Evolutionary conservation across 1,140 invertebrate species (phyloP).

Genomic region (Meloidogyne hapla): DNA sequence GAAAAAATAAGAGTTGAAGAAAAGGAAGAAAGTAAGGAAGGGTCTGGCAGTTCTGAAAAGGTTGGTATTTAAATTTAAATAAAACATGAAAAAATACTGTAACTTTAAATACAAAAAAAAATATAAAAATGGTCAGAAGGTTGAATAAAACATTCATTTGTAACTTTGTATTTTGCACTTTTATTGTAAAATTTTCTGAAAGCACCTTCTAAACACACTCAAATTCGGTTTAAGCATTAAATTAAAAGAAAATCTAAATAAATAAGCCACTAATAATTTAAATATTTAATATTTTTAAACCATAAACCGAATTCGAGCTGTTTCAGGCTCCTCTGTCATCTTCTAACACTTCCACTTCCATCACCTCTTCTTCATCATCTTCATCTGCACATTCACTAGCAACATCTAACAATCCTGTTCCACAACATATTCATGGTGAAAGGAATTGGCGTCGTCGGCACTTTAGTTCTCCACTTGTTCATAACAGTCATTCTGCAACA

Average conservation of each 20-base stretch:
- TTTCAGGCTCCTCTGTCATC: slow-evolving; percentile 11
- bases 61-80: not conserved
- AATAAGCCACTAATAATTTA: not conserved
- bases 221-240: slow-evolving; percentile 8
- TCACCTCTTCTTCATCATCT: not conserved
- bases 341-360: not conserved
- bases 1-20: not conserved
- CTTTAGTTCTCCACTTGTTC: slow-evolving; percentile 11
- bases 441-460: slow-evolving; percentile 12
- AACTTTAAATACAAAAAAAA: not conserved
- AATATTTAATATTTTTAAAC: not conserved
- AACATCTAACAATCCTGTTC: not conserved
- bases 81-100: not conserved
- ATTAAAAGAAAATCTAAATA: not conserved
- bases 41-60: slow-evolving; percentile 5
- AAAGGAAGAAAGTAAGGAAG: slow-evolving; percentile 6
- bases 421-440: not conserved
- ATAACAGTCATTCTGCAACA: not conserved
- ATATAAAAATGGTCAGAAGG: not conserved
- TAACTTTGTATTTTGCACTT: slow-evolving; percentile 4
- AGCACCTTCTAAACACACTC: slow-evolving; percentile 1
- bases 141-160: slow-evolving; percentile 10
- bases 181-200: not conserved
- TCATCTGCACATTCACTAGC: not conserved
- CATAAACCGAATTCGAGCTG: slow-evolving; percentile 22